Conservation (phyloP, 2,113 vertebrate species). For the Lanius collurio region DNA sequence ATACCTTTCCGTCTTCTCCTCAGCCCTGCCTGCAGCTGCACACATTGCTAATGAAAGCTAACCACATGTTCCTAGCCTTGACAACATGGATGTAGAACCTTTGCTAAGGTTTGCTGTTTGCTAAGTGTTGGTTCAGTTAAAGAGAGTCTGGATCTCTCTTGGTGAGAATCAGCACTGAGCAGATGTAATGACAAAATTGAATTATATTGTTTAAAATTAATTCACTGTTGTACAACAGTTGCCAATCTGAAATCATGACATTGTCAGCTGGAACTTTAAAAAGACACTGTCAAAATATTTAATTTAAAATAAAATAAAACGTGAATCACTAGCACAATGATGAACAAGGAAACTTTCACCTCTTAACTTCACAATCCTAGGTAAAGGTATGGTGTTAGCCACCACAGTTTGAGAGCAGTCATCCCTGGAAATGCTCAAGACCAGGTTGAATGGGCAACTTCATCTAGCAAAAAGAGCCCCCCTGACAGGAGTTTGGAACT, state of each 20-base stretch:
- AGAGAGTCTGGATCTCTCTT: background rate
- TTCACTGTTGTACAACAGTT: background rate
- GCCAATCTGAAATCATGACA: background rate
- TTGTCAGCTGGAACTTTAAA: background rate
- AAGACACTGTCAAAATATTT: background rate
- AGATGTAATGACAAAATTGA: background rate
- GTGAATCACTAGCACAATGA: background rate
- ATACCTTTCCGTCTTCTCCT: constrained; percentile 3
- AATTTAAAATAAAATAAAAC: background rate
- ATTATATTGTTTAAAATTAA: background rate
- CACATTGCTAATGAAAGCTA: constrained; percentile 28
- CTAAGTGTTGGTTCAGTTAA: background rate
- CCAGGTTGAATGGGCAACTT: background rate
- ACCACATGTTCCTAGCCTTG: background rate
- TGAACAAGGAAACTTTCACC: background rate
- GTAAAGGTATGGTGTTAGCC: background rate
- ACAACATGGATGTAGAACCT: background rate
- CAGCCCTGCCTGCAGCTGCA: background rate
- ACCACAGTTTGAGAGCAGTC: background rate
- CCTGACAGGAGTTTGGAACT: background rate
- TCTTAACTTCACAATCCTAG: background rate
- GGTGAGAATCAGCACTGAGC: background rate
- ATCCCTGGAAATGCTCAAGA: background rate
- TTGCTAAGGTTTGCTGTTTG: background rate
- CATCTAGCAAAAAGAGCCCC: background rate